These are phyloP conservation scores for Marisa cornuarietis DNA, from an alignment of 1,140 invertebrate genomes.

Conservation along the genomic window DNA sequence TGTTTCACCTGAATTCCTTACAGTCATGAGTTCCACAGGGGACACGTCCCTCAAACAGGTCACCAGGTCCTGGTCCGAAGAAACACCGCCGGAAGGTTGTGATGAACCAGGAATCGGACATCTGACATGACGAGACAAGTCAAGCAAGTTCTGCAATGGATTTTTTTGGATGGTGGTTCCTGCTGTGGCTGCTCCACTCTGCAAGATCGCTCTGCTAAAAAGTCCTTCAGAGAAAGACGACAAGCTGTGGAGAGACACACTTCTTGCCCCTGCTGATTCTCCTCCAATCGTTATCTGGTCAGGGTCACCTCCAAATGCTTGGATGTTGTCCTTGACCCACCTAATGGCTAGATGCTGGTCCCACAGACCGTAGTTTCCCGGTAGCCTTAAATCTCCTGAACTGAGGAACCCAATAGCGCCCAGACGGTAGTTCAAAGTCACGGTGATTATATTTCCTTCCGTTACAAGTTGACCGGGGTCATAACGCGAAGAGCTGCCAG, in stretches of 20 bases:
- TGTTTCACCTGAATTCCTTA: too few relatives aligned
- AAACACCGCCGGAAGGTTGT: too few relatives aligned
- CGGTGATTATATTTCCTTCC: constrained; percentile 1
- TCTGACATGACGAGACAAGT: too few relatives aligned
- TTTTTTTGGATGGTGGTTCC: too few relatives aligned
- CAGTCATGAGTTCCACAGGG: too few relatives aligned
- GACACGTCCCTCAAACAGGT: too few relatives aligned
- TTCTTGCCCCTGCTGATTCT: constrained; percentile 68
- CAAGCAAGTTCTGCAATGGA: too few relatives aligned
- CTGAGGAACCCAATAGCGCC: constrained; percentile 14
- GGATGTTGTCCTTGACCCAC: constrained; percentile 66
- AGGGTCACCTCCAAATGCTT: constrained; percentile 72
- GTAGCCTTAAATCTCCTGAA: neutral
- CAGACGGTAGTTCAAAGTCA: constrained; percentile 19
- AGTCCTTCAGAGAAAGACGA: constrained; percentile 36
- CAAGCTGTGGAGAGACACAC: constrained; percentile 32
- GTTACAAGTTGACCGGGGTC: neutral
- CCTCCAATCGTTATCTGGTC: constrained; percentile 77
- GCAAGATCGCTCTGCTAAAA: constrained; percentile 9
- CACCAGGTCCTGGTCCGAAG: too few relatives aligned
- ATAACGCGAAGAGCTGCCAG: neutral
- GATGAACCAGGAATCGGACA: too few relatives aligned
- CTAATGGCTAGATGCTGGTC: constrained; percentile 58
- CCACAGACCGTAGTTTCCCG: constrained; percentile 63
- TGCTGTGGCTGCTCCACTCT: neutral